Evolutionary conservation across 2,888 invertebrate genomes (phyloP), one percentile per base, ranked within the genome.

Genomic region (Pyrrhia umbra): DNA sequence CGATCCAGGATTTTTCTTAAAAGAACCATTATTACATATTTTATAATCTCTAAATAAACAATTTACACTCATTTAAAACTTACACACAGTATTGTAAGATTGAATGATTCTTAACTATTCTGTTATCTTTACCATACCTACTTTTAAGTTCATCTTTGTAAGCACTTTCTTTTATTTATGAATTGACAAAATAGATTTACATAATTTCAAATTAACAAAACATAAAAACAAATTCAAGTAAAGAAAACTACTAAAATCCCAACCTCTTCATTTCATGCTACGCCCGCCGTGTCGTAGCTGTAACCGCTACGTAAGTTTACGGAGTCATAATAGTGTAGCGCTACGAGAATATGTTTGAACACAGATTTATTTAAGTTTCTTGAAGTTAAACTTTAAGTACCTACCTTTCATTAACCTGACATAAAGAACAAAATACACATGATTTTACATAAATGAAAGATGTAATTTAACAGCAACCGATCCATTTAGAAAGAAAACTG

Each of bases 221-320:
- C 13, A 13, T 30, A 34, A 40, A 40, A 40, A 40, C 16, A 18
- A 8, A 8, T 18, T 16, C 6, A 40, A 40, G 39, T 15, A 18
- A 9, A 40, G 6, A 16, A 9, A 1, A 15, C 6, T 9, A 16
- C 1, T 40, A 34, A 8, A 46, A 46, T 46, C 34, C n/a, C 10
- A 37, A 37, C 59, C 40, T 54, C 43, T 50, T 54, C 49, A 37
- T 2, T 16, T 13, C 16, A 6, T 25, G 68, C 56, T 61, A 54
- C 71, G 71, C 18, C 18, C 15, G 39, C 16, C 13, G 18, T 23
- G 40, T 27, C 55, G 66, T 66, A 59, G 50, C 69, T 37, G 47
- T 52, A 27, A 34, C 51, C 58, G 74, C 74, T 69, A 66, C 52
- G 52, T 49, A 66, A 49, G 43, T 45, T 40, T 40, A 50, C 49